Base-by-base conservation (phyloP, 2,113 vertebrate species). In the Pipa parva region DNA sequence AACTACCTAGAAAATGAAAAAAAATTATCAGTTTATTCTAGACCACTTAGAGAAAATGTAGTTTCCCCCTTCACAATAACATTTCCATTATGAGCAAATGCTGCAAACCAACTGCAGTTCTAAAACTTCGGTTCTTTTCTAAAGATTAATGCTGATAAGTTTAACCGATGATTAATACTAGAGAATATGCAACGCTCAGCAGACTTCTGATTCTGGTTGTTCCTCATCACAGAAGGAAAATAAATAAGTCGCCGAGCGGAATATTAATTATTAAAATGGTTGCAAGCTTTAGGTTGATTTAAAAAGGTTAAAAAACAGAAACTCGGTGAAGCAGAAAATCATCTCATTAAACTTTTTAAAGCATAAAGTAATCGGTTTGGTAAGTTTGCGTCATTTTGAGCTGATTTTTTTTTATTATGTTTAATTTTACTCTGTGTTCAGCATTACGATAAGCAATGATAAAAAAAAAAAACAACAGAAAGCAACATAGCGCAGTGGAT, bases 241-340 rank as follows among this genome's bases (percentile, higher is more conserved):
- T 59, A 68, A 60, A 51, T 60, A 60, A 51, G 56, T 24, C 13
- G 21, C 26, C 7, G 31, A 50, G 25, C 18, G 39, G 46, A 27
- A 22, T 51, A 68, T 68, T 59, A 51, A 68, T 59, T 37, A 68
- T 68, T 68, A 36, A 68, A 37, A 52, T 28, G 29, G 31, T 68
- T 52, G 65, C 56, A 60, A 68, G 56, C 56, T 49, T 50, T 59
- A 51, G 56, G 46, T 51, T 68, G 31, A 68, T 68, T 68, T 59
- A 68, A 52, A 33, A 21, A 12, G 37, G 20, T 68, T n/a, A n/a
- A 59, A 59, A 59, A 68, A 52, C 24, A 50, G 39, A 26, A 49
- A 68, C 56, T 60, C 65, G 4, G 22, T 60, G 65, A 60, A 68
- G 56, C 65, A 42, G 56, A 52, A 68, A 68, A 59, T 68, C 65